A percentile compares a stretch with the other conserved stretches of the same genome.
phyloP scores from a whole-genome alignment of 2,888 invertebrate genomes.

The Caenorhabditis sp. region DNA sequence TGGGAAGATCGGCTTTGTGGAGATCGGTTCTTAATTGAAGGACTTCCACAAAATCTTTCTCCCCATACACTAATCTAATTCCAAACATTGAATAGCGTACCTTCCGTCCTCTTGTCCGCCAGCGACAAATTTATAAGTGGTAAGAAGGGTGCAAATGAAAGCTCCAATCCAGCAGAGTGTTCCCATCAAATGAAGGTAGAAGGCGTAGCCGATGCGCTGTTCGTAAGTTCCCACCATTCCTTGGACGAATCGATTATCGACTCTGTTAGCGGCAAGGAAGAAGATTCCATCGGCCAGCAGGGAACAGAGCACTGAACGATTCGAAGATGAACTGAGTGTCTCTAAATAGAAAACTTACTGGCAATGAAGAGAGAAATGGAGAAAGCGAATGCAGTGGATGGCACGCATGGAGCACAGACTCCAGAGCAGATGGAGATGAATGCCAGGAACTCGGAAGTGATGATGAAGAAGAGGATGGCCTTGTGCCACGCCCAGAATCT shows the following conservation, averaged over 20 bases:
- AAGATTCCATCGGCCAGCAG: slow-evolving; percentile 80
- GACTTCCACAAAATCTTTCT: too few species aligned
- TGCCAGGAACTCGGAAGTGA: slow-evolving; percentile 78
- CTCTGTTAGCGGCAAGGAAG: slow-evolving; percentile 82
- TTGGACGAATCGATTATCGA: slow-evolving; percentile 81
- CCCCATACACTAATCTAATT: slow-evolving; percentile 3
- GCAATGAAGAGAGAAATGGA: slow-evolving; percentile 80
- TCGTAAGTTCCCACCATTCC: slow-evolving; percentile 83
- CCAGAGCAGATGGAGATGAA: slow-evolving; percentile 81
- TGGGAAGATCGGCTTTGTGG: too few species aligned
- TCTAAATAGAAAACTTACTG: slow-evolving; percentile 69
- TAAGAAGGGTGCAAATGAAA: slow-evolving; percentile 77
- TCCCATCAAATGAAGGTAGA: slow-evolving; percentile 81
- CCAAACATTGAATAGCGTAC: slow-evolving; percentile 36
- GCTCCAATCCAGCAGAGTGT: slow-evolving; percentile 79
- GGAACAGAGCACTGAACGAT: slow-evolving; percentile 76
- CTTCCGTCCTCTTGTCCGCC: slow-evolving; percentile 68
- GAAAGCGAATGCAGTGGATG: slow-evolving; percentile 79
- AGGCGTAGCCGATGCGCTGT: slow-evolving; percentile 81
- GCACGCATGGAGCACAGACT: slow-evolving; percentile 80
- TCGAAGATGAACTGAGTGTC: neutral
- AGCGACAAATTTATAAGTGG: slow-evolving; percentile 79
- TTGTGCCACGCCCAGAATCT: slow-evolving; percentile 83
- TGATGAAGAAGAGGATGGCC: slow-evolving; percentile 82
- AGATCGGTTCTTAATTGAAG: too few species aligned